Evolutionary conservation across 2,113 vertebrate genomes (phyloP).

Genomic region (Planiliza haematocheilus): DNA sequence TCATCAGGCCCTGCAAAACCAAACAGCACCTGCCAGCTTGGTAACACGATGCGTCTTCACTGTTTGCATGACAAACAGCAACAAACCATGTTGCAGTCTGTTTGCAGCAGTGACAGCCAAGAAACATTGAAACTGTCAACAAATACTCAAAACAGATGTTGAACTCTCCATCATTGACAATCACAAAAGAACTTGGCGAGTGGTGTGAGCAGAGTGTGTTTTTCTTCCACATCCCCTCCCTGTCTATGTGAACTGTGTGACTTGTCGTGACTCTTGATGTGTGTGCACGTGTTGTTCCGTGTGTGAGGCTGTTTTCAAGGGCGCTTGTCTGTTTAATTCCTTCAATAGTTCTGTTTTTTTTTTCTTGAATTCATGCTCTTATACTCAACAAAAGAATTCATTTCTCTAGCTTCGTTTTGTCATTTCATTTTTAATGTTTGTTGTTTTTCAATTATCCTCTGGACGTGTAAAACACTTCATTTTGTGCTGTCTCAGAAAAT

Average conservation of each 20-base stretch:
- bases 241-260: background rate
- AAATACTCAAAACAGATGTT: conserved; percentile 40
- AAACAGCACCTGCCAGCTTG: background rate
- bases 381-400: background rate
- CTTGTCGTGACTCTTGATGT: background rate
- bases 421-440: background rate
- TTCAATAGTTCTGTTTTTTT: no score
- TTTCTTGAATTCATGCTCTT: background rate
- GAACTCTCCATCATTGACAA: conserved; percentile 5
- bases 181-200: conserved; percentile 4
- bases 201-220: conserved; percentile 2
- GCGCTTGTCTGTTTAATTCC: background rate
- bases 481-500: background rate
- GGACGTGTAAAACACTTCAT: background rate
- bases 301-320: background rate
- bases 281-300: background rate
- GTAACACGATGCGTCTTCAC: background rate
- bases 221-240: background rate
- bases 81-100: conserved; percentile 14
- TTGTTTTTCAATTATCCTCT: background rate
- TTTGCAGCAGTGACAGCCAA: conserved; percentile 10
- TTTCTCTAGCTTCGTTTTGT: background rate
- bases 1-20: no score
- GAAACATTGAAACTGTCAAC: conserved; percentile 18
- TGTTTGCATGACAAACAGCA: background rate